A percentile compares a stretch with the other conserved stretches of the same genome.
Evolutionary conservation across 2,797 vertebrate species (phyloP).

Genomic region (Heterohyrax brucei): DNA sequence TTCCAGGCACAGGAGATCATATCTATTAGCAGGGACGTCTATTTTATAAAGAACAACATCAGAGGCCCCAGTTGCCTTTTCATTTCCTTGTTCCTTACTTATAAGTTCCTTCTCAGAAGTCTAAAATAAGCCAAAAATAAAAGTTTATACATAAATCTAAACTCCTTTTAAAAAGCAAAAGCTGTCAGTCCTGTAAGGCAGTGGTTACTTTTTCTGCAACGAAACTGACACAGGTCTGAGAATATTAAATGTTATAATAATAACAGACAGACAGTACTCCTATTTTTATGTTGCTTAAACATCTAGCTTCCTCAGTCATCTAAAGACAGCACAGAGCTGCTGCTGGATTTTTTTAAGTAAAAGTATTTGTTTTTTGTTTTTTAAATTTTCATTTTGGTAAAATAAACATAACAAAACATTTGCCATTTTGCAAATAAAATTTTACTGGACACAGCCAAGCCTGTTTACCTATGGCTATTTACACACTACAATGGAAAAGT

Average conservation of each 20-base stretch:
- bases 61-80: slow-evolving; percentile 95
- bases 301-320: background rate
- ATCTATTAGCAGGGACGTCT: slow-evolving; percentile 98
- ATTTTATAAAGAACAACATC: slow-evolving; percentile 97
- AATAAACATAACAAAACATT: background rate
- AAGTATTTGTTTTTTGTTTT: background rate
- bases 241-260: slow-evolving; percentile 6
- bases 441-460: background rate
- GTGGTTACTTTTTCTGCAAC: slow-evolving; percentile 30
- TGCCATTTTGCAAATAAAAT: background rate
- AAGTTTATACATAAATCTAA: background rate
- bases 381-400: background rate
- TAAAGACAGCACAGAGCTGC: background rate
- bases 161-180: slow-evolving; percentile 2
- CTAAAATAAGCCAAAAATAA: slow-evolving; percentile 88
- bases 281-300: background rate
- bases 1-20: slow-evolving; percentile 98
- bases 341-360: background rate
- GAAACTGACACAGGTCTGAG: background rate
- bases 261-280: slow-evolving; percentile 5
- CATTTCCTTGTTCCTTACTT: slow-evolving; percentile 96
- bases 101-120: slow-evolving; percentile 98
- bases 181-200: background rate
- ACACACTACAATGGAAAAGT: background rate
- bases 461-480: background rate